Percentiles rank a stretch among this genome's conserved stretches.
phyloP scores from a whole-genome alignment of 2,113 vertebrate species.

The Mus musculus region GRCm39 chr5:89160001-89160500 shows the following conservation, averaged over 20 bases:
- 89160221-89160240: slow-evolving; percentile 9
- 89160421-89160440: not conserved
- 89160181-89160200: slow-evolving; percentile 2
- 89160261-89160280: not conserved
- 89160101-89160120: not conserved
- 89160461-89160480: not conserved
- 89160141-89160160: not conserved
- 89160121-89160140: not conserved
- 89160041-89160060: not conserved
- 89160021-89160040: not conserved
- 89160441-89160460: not conserved
- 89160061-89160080: not conserved
- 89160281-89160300: not conserved
- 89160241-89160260: not conserved
- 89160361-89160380: not conserved
- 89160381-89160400: not conserved
- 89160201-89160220: not conserved
- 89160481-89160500: slow-evolving; percentile 25
- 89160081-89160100: slow-evolving; percentile 6
- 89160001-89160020: not conserved
- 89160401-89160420: not conserved
- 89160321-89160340: not conserved
- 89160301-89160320: slow-evolving; percentile 48
- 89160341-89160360: not conserved
- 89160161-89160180: not conserved